phyloP scores from a whole-genome alignment of 2,113 vertebrate genomes.

The Megaptera novaeangliae region DNA sequence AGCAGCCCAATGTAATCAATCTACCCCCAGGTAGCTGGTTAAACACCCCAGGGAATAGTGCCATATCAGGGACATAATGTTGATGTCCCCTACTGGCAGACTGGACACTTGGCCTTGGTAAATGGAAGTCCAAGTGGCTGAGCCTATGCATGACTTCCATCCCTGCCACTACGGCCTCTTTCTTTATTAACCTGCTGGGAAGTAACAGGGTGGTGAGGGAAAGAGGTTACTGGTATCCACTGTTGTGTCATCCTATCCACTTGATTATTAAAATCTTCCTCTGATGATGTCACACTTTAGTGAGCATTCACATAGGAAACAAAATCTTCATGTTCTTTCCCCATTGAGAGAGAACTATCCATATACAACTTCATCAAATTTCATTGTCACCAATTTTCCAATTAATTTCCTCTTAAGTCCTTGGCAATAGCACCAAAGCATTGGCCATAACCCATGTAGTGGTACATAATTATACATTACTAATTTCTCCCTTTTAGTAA shows the following conservation, averaged over 20 bases:
- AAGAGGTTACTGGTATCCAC: neutral
- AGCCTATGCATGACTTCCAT: neutral
- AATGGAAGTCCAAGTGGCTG: neutral
- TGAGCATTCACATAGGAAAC: neutral
- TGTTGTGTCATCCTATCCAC: neutral
- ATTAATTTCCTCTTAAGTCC: neutral
- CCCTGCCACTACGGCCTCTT: neutral
- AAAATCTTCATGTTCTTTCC: neutral
- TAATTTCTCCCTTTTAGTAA: neutral
- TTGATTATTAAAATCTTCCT: neutral
- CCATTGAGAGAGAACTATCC: too few relatives aligned
- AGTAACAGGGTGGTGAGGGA: neutral
- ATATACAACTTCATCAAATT: too few relatives aligned
- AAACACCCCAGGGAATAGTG: neutral
- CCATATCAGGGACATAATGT: neutral
- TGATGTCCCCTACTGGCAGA: neutral
- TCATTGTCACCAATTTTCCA: neutral
- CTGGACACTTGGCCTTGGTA: neutral
- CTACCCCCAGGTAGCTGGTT: neutral
- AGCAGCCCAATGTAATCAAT: neutral
- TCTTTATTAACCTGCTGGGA: neutral
- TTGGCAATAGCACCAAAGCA: neutral
- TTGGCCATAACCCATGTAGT: neutral
- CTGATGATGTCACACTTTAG: neutral
- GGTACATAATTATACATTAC: too few relatives aligned